These are phyloP conservation scores for Corythaixoides concolor DNA, from an alignment of 2,113 vertebrate genomes.

Conservation along the genomic window DNA sequence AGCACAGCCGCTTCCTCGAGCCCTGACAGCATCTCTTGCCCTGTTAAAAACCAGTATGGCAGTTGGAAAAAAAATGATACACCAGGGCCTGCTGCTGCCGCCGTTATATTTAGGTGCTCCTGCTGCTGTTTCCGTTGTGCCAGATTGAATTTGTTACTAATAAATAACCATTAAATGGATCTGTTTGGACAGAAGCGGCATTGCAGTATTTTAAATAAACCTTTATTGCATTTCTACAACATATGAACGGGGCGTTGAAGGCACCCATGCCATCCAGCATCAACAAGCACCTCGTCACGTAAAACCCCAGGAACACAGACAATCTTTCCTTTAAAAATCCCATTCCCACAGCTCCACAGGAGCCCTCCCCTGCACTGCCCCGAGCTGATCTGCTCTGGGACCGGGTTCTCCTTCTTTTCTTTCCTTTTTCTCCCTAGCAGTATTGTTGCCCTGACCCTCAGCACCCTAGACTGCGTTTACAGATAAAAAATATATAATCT, in stretches of 20 bases:
- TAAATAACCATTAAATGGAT: constrained; percentile 9
- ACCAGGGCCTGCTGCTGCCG: neutral
- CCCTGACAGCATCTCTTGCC: neutral
- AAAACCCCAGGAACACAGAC: accelerated
- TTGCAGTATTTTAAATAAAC: neutral
- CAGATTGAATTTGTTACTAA: neutral
- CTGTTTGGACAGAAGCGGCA: neutral
- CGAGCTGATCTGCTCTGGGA: neutral
- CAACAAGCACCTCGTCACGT: neutral
- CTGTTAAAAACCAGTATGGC: neutral
- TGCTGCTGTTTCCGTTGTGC: constrained; percentile 24
- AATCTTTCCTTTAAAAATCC: neutral
- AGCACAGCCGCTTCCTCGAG: accelerated
- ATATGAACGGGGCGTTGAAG: neutral
- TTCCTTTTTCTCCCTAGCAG: neutral
- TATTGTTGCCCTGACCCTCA: neutral
- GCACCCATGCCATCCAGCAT: neutral
- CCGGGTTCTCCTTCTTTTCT: neutral
- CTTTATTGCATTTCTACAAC: neutral
- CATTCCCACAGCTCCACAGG: accelerated
- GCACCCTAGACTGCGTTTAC: neutral
- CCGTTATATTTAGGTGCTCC: constrained; percentile 46
- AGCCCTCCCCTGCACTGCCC: neutral
- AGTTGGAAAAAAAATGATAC: neutral
- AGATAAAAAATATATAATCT: neutral